phyloP scores from a whole-genome alignment of 2,888 invertebrate genomes.

The Napeogenes sylphis region DNA sequence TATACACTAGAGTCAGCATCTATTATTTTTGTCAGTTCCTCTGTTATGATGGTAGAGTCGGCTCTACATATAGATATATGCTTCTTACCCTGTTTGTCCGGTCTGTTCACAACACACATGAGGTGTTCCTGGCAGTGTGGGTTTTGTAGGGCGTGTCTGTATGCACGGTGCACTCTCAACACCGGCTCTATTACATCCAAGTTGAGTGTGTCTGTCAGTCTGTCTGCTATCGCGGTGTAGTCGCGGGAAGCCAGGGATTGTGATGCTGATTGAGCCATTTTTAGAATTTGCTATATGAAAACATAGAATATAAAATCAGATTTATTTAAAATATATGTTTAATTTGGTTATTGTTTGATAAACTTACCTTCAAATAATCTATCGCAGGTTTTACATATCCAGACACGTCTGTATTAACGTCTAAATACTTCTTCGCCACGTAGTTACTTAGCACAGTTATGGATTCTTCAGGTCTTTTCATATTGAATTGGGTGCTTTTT shows the following conservation, averaged over 20 bases:
- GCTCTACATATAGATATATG: background rate
- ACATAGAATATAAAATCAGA: background rate
- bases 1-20: too few relatives aligned
- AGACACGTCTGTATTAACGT: conserved; percentile 83
- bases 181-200: conserved; percentile 89
- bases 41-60: too few relatives aligned
- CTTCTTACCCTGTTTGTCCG: conserved; percentile 61
- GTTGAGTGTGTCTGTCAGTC: conserved; percentile 87
- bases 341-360: too few relatives aligned
- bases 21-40: too few relatives aligned
- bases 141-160: conserved; percentile 82
- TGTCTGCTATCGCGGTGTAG: conserved; percentile 84
- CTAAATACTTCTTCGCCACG: conserved; percentile 82
- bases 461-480: conserved; percentile 82
- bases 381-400: conserved; percentile 87
- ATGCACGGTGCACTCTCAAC: conserved; percentile 88
- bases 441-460: conserved; percentile 83
- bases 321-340: too few relatives aligned
- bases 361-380: conserved; percentile 80
- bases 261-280: conserved; percentile 83
- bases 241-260: conserved; percentile 79
- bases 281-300: conserved; percentile 80
- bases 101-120: conserved; percentile 86
- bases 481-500: conserved; percentile 82
- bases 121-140: conserved; percentile 88